Evolutionary conservation across 2,797 vertebrate genomes (phyloP).

Genomic region (Prunella strophiata): DNA sequence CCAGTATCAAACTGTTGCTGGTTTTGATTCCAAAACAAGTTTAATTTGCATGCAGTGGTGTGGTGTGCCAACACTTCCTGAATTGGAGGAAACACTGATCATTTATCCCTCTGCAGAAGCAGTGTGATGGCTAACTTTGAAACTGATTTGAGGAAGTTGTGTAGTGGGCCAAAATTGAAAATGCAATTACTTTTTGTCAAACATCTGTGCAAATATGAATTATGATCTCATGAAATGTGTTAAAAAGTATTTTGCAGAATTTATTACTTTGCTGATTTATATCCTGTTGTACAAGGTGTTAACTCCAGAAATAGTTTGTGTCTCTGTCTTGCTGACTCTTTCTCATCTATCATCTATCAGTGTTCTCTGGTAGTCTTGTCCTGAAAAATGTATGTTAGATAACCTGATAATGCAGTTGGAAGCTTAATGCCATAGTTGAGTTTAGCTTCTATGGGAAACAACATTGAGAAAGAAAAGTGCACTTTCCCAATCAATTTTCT

Average conservation of each 20-base stretch:
- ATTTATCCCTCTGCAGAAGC: background rate
- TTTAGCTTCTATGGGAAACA: background rate
- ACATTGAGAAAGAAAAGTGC: background rate
- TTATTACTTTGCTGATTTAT: background rate
- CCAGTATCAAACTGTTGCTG: background rate
- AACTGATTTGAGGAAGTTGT: background rate
- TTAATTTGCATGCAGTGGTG: background rate
- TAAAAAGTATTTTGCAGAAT: background rate
- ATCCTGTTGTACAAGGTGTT: background rate
- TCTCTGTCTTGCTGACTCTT: background rate
- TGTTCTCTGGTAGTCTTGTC: background rate
- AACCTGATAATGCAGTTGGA: background rate
- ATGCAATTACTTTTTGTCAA: background rate
- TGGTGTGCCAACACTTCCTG: background rate
- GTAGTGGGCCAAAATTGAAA: background rate
- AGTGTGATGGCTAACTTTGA: background rate
- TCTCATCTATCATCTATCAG: background rate
- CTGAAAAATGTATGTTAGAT: background rate
- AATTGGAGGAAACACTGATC: background rate
- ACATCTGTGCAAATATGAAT: background rate
- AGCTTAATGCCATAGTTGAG: background rate
- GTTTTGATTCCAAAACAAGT: background rate
- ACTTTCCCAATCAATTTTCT: background rate
- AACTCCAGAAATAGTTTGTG: background rate
- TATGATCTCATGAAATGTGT: background rate